These are phyloP conservation scores for Odocoileus hemionus DNA, from an alignment of 2,113 vertebrate genomes.

Conservation along the genomic window DNA sequence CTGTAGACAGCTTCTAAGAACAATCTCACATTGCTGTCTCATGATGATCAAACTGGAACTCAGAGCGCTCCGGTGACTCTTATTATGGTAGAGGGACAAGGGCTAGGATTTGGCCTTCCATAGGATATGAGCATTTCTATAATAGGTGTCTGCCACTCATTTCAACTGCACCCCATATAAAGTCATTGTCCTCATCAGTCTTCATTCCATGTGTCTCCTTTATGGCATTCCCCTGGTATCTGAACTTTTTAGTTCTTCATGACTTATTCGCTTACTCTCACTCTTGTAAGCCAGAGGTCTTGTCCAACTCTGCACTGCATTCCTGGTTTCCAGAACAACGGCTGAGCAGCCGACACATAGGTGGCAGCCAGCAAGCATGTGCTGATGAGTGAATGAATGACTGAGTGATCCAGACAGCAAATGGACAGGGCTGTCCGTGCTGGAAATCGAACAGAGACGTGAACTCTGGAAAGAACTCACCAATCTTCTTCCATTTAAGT, in stretches of 20 bases:
- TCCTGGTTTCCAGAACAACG: background rate
- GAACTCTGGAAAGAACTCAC: accelerated
- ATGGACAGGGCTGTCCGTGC: accelerated
- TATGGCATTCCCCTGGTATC: accelerated
- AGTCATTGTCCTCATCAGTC: accelerated
- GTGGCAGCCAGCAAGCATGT: accelerated
- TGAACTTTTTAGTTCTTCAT: accelerated
- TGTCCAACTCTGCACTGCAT: accelerated
- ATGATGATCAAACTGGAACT: background rate
- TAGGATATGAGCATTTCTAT: background rate
- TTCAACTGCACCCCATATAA: no score
- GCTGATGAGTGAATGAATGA: background rate
- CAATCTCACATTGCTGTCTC: background rate
- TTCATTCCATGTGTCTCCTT: background rate
- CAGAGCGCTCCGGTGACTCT: background rate
- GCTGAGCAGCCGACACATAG: accelerated
- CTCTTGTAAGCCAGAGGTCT: background rate
- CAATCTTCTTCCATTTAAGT: accelerated
- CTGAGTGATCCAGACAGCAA: accelerated
- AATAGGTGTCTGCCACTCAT: background rate
- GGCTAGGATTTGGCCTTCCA: background rate
- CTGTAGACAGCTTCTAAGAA: accelerated
- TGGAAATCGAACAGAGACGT: accelerated
- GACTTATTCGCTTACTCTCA: accelerated
- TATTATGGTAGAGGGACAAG: background rate